phyloP scores from a whole-genome alignment of 2,888 invertebrate species.

The Uloborus plumipes region DNA sequence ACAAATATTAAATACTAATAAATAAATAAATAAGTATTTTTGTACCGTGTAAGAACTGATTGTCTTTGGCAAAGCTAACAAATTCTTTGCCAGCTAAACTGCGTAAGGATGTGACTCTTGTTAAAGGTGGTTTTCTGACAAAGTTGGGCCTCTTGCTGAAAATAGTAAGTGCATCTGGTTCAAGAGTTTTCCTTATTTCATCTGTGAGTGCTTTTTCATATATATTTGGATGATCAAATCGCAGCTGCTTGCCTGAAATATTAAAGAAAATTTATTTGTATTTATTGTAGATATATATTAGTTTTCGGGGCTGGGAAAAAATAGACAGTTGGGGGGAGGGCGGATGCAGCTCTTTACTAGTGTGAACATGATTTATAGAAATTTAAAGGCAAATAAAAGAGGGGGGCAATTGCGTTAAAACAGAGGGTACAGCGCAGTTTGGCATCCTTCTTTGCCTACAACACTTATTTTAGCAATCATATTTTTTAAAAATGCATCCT shows the following conservation, averaged over 20 bases:
- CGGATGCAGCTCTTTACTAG: no score
- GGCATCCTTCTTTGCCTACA: no score
- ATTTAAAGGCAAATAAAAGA: no score
- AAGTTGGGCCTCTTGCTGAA: slow-evolving; percentile 38
- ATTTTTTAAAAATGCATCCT: no score
- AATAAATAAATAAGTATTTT: not conserved
- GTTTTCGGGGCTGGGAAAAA: no score
- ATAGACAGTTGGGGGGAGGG: no score
- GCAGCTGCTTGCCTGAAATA: slow-evolving; percentile 42
- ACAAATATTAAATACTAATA: not conserved
- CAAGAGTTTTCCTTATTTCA: not conserved
- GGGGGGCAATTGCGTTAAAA: no score
- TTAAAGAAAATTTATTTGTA: not conserved
- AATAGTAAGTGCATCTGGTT: slow-evolving; percentile 26
- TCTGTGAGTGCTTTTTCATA: slow-evolving; percentile 33
- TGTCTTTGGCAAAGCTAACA: slow-evolving; percentile 52
- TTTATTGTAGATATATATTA: not conserved
- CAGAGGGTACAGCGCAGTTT: no score
- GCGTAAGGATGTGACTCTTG: slow-evolving; percentile 10
- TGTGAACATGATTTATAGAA: no score
- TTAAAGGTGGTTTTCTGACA: slow-evolving; percentile 28
- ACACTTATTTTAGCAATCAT: no score
- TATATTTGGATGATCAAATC: slow-evolving; percentile 30
- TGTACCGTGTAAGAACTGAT: slow-evolving; percentile 41
- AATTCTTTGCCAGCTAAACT: slow-evolving; percentile 19